A percentile compares a stretch with the other conserved stretches of the same genome.
phyloP scores from a whole-genome alignment of 1,140 invertebrate genomes.

The roundworm (Caenorhabditis elegans) region WBcel235 BX284602.5:8667501-8668000 shows the following conservation, averaged over 20 bases:
- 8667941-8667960: conserved; percentile 37
- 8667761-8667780: neutral
- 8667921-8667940: conserved; percentile 18
- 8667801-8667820: conserved; percentile 41
- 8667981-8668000: neutral
- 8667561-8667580: conserved; percentile 34
- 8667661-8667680: neutral
- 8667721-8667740: neutral
- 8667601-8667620: conserved; percentile 38
- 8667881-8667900: conserved; percentile 30
- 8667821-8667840: neutral
- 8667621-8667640: conserved; percentile 45
- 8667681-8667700: conserved; percentile 40
- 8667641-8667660: neutral
- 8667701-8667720: conserved; percentile 35
- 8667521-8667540: conserved; percentile 40
- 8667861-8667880: conserved; percentile 36
- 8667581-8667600: conserved; percentile 28
- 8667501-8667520: conserved; percentile 39
- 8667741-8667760: neutral
- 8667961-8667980: conserved; percentile 10
- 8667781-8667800: conserved; percentile 39
- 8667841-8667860: conserved; percentile 30
- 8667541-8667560: conserved; percentile 47
- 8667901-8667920: neutral